Conservation (phyloP, 23 tunicate species). For the Oikopleura vanhoeffeni region DNA sequence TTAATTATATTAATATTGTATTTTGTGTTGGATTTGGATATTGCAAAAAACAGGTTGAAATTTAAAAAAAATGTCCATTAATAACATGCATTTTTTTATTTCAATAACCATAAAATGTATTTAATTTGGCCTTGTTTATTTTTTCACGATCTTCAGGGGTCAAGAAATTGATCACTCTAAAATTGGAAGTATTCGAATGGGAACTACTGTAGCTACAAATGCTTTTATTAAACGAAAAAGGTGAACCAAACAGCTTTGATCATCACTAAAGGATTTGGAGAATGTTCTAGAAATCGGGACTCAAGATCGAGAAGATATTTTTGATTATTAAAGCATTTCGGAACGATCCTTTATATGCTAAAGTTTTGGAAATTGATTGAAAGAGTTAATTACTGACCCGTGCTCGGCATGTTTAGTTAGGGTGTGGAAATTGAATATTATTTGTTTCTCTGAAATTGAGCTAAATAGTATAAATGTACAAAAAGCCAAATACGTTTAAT, state of each 20-base stretch:
- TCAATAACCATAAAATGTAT: not conserved
- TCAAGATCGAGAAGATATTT: conserved; percentile 82
- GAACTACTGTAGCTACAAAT: conserved; percentile 94
- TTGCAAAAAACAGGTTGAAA: no score
- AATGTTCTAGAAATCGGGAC: conserved; percentile 77
- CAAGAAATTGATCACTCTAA: conserved; percentile 41
- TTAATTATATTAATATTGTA: no score
- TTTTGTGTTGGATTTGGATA: no score
- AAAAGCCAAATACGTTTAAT: no score
- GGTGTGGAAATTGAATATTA: no score
- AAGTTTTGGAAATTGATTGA: conserved; percentile 53
- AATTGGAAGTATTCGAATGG: conserved; percentile 81
- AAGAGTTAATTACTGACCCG: no score
- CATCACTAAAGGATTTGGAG: conserved; percentile 69
- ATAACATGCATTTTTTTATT: not conserved
- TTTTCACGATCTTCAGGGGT: not conserved
- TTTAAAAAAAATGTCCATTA: no score
- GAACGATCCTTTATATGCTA: conserved; percentile 31
- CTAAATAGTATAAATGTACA: no score
- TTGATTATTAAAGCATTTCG: conserved; percentile 22
- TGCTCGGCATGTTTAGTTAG: no score
- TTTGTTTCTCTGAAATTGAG: no score
- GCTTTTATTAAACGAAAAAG: conserved; percentile 80
- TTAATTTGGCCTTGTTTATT: not conserved
- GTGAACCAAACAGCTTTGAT: conserved; percentile 52